These are phyloP conservation scores for Mustela nigripes DNA, from an alignment of 2,113 vertebrate species.

Conservation along the genomic window DNA sequence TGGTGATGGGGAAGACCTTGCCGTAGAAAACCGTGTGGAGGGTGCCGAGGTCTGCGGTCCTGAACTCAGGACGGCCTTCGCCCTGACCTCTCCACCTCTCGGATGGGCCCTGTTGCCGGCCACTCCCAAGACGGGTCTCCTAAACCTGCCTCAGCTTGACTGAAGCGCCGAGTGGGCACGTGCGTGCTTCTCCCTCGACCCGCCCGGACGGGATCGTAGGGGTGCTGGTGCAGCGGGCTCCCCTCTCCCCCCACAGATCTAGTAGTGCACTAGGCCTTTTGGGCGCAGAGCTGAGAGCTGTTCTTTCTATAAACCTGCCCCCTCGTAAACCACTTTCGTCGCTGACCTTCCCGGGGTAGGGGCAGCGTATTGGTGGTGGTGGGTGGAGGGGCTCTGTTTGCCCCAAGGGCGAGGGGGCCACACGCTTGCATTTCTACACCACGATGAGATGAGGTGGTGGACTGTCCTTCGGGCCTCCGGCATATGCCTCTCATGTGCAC, in stretches of 20 bases:
- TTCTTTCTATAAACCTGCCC: conserved; percentile 65
- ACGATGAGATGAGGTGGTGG: conserved; percentile 71
- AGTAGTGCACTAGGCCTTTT: background rate
- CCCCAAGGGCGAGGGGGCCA: conserved; percentile 79
- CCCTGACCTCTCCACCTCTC: conserved; percentile 30
- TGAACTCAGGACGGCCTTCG: conserved; percentile 85
- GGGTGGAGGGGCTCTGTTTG: conserved; percentile 77
- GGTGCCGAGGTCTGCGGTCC: conserved; percentile 59
- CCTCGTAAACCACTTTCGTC: conserved; percentile 62
- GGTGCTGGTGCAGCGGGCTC: background rate
- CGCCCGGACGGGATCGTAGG: background rate
- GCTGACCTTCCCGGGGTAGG: conserved; percentile 70
- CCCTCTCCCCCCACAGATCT: conserved; percentile 50
- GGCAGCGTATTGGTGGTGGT: conserved; percentile 28
- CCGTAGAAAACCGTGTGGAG: background rate
- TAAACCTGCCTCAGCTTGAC: conserved; percentile 84
- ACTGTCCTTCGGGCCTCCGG: conserved; percentile 69
- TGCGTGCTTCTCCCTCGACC: background rate
- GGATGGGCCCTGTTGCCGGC: background rate
- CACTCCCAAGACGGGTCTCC: conserved; percentile 47
- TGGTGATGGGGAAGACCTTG: background rate
- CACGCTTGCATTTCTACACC: background rate
- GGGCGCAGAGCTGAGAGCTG: conserved; percentile 55
- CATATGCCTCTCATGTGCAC: conserved; percentile 9
- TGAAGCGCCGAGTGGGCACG: conserved; percentile 53